These are phyloP conservation scores for Caenorhabditis uteleia DNA, from an alignment of 2,888 invertebrate species.

Conservation along the genomic window DNA sequence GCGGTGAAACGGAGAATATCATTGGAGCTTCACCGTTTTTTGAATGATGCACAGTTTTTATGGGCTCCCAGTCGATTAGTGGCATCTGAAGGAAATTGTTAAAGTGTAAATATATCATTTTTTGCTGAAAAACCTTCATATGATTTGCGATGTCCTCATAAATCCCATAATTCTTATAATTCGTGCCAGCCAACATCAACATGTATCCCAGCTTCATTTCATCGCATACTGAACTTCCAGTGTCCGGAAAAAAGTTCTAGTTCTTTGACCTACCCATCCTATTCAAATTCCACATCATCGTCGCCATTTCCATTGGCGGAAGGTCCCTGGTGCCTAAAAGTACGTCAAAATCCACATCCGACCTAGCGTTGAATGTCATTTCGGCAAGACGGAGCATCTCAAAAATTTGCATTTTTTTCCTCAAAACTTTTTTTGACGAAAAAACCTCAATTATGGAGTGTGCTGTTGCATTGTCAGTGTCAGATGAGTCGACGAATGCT, in stretches of 20 bases:
- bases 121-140: slow-evolving; percentile 40
- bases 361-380: slow-evolving; percentile 51
- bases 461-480: slow-evolving; percentile 41
- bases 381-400: slow-evolving; percentile 56
- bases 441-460: slow-evolving; percentile 34
- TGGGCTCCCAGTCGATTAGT: slow-evolving; percentile 54
- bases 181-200: slow-evolving; percentile 55
- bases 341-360: slow-evolving; percentile 51
- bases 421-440: background rate
- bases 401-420: background rate
- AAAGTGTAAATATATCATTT: background rate
- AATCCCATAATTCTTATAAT: slow-evolving; percentile 41
- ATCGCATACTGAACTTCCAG: slow-evolving; percentile 53
- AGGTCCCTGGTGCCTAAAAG: slow-evolving; percentile 49
- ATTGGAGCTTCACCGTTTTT: slow-evolving; percentile 25
- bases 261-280: slow-evolving; percentile 33
- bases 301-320: slow-evolving; percentile 46
- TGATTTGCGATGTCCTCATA: slow-evolving; percentile 52
- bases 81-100: slow-evolving; percentile 41
- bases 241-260: slow-evolving; percentile 2
- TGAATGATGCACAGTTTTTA: slow-evolving; percentile 15
- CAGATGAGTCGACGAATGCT: slow-evolving; percentile 43
- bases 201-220: slow-evolving; percentile 58
- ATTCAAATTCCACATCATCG: slow-evolving; percentile 51
- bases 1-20: slow-evolving; percentile 51